Evolutionary conservation across 2,888 invertebrate genomes (phyloP), one percentile per base, ranked within the genome.

Genomic region (Epistrophella euchroma): DNA sequence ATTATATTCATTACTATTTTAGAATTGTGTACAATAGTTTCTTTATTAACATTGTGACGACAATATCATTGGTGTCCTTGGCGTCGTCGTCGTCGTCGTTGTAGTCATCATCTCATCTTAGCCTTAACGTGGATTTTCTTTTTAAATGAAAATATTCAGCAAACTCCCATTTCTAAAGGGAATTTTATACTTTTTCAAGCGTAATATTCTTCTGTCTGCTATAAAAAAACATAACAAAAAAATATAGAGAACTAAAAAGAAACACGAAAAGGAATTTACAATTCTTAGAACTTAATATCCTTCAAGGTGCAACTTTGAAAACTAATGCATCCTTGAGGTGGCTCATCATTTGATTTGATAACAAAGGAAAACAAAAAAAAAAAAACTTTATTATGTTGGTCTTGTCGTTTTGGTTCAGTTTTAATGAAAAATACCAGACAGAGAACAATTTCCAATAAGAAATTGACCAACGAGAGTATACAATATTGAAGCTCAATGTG

Each of bases 1-100:
- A 64, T 64, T 45, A 45, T 32, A 45, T 64, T 64, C 64, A 64
- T 45, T 64, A 64, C 45, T 64, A 64, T 64, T 64, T 45, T 45
- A 45, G 17, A 13, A 28, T 64, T 64, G 32, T 28, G 17, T 45
- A 64, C 28, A 45, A 32, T 64, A 64, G 45, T 45, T 45, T 32
- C 45, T 64, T 64, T 43, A 13, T 64, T 45, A 62, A 11, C 17
- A 32, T 25, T 45, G 7, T 5, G 15, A 32, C 15, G 40, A 15
- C 13, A 7, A 37, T 4, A 13, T 64, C 28, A 17, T 64, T 64
- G 45, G 45, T 64, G 28, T 64, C 45, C 32, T 64, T 45, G 28
- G 7, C n/a, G 43, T 19, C n/a, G 22, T 25, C 4, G 22, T 22
- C 6, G 2, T 37, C 19, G 35, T 13, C 58, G 15, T 35, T 11